These are phyloP conservation scores for Moxostoma hubbsi DNA, from an alignment of 2,797 vertebrate species.

Conservation along the genomic window DNA sequence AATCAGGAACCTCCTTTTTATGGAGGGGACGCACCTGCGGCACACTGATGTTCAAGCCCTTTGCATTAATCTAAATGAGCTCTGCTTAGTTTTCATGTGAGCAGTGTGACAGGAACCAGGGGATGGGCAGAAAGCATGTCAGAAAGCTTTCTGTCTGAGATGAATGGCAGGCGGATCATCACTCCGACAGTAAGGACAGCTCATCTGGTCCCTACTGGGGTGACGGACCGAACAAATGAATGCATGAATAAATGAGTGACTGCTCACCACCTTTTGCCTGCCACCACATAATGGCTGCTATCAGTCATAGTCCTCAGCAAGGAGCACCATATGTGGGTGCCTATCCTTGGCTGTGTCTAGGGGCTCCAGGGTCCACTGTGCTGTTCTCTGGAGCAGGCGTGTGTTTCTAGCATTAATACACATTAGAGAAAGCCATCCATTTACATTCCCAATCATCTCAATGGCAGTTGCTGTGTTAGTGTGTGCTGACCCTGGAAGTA, in stretches of 20 bases:
- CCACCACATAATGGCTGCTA: constrained; percentile 72
- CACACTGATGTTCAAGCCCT: not conserved
- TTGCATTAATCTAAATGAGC: constrained; percentile 37
- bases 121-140: constrained; percentile 14
- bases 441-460: no score
- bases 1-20: not conserved
- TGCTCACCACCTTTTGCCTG: constrained; percentile 66
- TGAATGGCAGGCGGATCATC: constrained; percentile 31
- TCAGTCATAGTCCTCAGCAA: constrained; percentile 69
- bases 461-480: no score
- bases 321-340: constrained; percentile 59
- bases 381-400: no score
- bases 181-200: constrained; percentile 27
- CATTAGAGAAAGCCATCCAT: no score
- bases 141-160: constrained; percentile 22
- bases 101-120: constrained; percentile 10
- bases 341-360: not conserved
- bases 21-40: constrained; percentile 8
- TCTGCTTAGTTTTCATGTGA: not conserved
- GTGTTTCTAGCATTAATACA: no score
- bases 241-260: constrained; percentile 58
- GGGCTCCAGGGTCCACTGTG: not conserved
- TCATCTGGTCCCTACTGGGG: constrained; percentile 26
- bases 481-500: no score
- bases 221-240: constrained; percentile 47